These are phyloP conservation scores for Gymnogyps californianus DNA, from an alignment of 2,113 vertebrate genomes.

Conservation along the genomic window DNA sequence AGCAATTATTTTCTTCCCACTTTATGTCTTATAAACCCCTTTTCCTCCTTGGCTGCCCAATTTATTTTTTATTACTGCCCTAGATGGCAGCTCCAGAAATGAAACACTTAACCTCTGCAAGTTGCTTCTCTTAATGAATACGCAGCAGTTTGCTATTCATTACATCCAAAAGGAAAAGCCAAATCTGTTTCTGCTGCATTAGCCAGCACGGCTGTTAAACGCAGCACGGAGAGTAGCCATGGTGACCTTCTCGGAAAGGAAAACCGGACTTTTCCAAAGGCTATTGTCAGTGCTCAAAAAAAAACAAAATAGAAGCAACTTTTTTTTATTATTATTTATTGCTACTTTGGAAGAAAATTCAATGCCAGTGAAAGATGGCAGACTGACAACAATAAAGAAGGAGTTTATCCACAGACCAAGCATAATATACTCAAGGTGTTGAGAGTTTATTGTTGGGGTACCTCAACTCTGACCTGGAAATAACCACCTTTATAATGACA, in stretches of 20 bases:
- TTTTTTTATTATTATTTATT: neutral
- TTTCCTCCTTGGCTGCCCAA: constrained; percentile 22
- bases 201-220: constrained; percentile 2
- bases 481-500: neutral
- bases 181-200: constrained; percentile 32
- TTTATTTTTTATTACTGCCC: constrained; percentile 22
- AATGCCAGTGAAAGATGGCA: neutral
- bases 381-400: neutral
- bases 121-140: constrained; percentile 31
- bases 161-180: constrained; percentile 11
- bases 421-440: neutral
- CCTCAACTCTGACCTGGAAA: neutral
- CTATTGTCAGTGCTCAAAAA: neutral
- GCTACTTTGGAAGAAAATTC: neutral
- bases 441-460: neutral
- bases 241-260: neutral
- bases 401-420: neutral
- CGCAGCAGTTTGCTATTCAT: constrained; percentile 10
- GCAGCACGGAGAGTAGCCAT: constrained; percentile 4
- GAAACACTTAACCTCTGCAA: constrained; percentile 56
- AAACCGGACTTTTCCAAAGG: neutral
- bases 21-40: neutral
- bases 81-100: neutral
- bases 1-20: constrained; percentile 2
- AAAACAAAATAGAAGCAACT: neutral